Evolutionary conservation across 2,888 invertebrate genomes (phyloP), one percentile per base, ranked within the genome.

Genomic region (Dasypogon diadema): DNA sequence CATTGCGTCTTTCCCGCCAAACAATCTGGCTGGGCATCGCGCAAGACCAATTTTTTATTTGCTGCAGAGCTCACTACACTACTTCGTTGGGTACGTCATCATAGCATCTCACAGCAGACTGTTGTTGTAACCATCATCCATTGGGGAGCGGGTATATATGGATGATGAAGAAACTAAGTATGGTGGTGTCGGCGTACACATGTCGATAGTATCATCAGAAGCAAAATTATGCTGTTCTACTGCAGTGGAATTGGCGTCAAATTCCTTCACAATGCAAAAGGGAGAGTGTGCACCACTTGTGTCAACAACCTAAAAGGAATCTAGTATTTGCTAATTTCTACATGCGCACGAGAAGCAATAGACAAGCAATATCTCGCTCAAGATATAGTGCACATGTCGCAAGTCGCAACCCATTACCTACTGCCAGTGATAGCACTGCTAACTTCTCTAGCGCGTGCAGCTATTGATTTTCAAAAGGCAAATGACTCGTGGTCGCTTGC

Each of bases 71-170:
- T 77, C 78, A 78, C 77, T 77, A 30, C n/a, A n/a, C n/a, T n/a
- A n/a, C n/a, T n/a, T n/a, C n/a, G n/a, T n/a, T 75, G 68, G 65
- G 76, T 76, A 76, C 79, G 79, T 78, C 77, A 77, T 16, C 21
- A 12, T 30, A 30, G n/a, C n/a, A n/a, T n/a, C n/a, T n/a, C 34
- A 30, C 42, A 12, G 3, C n/a, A 42, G 12, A 1, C 6, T 12
- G 42, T 42, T 42, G 42, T n/a, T n/a, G n/a, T 42, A 6, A 42
- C 42, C n/a, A 42, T n/a, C n/a, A n/a, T n/a, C n/a, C n/a, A n/a
- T n/a, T n/a, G n/a, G n/a, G n/a, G n/a, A n/a, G n/a, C n/a, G n/a
- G n/a, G n/a, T n/a, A n/a, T n/a, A n/a, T n/a, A n/a, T n/a, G n/a
- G n/a, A n/a, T n/a, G n/a, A n/a, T n/a, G n/a, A n/a, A n/a, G n/a